Evolutionary conservation across 2,888 invertebrate genomes (phyloP).

Genomic region (Acanthococcus lagerstroemiae): DNA sequence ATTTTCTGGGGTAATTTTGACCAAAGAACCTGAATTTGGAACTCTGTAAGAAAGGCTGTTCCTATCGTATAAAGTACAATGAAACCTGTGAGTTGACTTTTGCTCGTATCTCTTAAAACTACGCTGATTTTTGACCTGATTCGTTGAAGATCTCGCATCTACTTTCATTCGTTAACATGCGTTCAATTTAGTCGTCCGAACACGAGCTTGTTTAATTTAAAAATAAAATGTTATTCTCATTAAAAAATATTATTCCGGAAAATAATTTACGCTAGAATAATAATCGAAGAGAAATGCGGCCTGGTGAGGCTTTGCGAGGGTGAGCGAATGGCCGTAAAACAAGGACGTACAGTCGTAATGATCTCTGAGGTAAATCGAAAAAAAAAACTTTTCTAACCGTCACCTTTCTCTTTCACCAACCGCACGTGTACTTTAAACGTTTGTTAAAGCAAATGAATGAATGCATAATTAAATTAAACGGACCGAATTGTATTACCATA

Average conservation of each 20-base stretch:
- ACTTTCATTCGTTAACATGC: too few species aligned
- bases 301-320: background rate
- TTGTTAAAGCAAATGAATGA: constrained; percentile 19
- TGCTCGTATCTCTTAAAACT: background rate
- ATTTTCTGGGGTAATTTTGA: too few species aligned
- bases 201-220: background rate
- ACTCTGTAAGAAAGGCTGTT: too few species aligned
- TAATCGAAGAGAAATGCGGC: background rate
- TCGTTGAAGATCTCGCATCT: background rate
- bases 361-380: too few species aligned
- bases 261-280: background rate
- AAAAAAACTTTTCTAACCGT: background rate
- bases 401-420: background rate
- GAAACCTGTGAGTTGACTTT: too few species aligned
- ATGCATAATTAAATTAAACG: constrained; percentile 17
- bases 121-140: background rate
- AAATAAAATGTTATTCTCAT: constrained; percentile 8
- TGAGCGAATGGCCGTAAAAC: background rate
- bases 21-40: too few species aligned
- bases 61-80: too few species aligned
- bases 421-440: background rate
- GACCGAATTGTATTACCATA: constrained; percentile 4
- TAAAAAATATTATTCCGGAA: constrained; percentile 7
- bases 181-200: background rate
- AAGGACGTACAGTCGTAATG: background rate